These are phyloP conservation scores for Oxyteleia sp. DNA, from an alignment of 2,888 invertebrate genomes.

Conservation along the genomic window DNA sequence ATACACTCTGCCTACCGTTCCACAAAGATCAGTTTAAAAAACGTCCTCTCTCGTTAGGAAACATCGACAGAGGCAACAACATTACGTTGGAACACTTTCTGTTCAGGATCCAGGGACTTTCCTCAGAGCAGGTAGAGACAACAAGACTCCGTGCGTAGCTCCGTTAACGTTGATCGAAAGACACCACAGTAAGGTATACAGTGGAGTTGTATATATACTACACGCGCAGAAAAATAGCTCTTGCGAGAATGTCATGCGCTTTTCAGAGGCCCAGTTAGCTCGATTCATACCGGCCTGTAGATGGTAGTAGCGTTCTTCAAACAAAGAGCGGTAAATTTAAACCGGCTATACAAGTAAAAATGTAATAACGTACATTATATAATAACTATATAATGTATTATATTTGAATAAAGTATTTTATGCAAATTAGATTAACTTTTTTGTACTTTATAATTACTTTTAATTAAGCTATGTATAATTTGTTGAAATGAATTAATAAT, in stretches of 20 bases:
- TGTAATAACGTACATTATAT: too few species aligned
- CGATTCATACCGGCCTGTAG: not conserved
- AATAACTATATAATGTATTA: too few species aligned
- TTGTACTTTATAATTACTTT: too few species aligned
- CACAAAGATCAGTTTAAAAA: conserved; percentile 78
- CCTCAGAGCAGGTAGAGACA: conserved; percentile 88
- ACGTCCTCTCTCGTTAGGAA: conserved; percentile 73
- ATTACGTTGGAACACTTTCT: conserved; percentile 88
- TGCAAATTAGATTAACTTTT: too few species aligned
- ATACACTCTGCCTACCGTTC: conserved; percentile 81
- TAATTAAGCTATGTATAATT: too few species aligned
- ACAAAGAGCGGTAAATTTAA: not conserved
- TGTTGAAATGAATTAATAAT: too few species aligned
- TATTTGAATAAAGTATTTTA: too few species aligned
- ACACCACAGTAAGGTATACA: conserved; percentile 1
- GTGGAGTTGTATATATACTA: conserved; percentile 39
- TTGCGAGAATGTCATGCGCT: conserved; percentile 46
- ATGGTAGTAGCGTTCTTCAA: not conserved
- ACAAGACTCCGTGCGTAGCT: conserved; percentile 55
- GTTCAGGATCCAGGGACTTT: conserved; percentile 89
- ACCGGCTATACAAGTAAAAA: too few species aligned
- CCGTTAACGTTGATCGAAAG: conserved; percentile 58
- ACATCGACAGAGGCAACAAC: conserved; percentile 85
- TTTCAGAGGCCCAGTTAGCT: not conserved
- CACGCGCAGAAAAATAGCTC: not conserved